phyloP scores from a whole-genome alignment of 2,888 invertebrate species.

The Trimorus sp. region DNA sequence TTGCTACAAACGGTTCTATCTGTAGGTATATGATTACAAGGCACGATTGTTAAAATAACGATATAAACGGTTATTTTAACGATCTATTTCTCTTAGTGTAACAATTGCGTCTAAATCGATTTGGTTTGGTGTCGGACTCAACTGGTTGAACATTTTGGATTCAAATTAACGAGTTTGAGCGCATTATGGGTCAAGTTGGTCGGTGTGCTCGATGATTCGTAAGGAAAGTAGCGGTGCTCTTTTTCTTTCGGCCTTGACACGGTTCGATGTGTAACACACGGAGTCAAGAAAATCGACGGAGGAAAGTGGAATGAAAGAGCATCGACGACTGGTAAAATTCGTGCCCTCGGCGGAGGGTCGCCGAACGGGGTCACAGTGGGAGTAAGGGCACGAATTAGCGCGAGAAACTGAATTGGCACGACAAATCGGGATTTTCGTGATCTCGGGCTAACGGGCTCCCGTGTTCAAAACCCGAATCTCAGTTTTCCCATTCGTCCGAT shows the following conservation, averaged over 20 bases:
- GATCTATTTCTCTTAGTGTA: no score
- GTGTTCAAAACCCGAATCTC: no score
- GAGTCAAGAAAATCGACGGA: conserved; percentile 54
- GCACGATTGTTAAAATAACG: no score
- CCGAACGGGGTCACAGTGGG: conserved; percentile 51
- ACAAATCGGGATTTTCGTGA: no score
- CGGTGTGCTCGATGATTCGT: conserved; percentile 45
- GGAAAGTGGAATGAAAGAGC: conserved; percentile 62
- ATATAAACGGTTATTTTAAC: no score
- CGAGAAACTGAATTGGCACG: conserved; percentile 11
- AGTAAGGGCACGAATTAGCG: conserved; percentile 21
- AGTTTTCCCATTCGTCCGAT: no score
- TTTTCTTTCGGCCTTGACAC: conserved; percentile 65
- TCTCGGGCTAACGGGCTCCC: no score
- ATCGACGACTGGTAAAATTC: conserved; percentile 45
- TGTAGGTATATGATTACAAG: no score
- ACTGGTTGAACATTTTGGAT: no score
- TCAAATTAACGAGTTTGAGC: conserved; percentile 21
- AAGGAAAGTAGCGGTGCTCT: conserved; percentile 63
- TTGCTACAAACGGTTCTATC: no score
- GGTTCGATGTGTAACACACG: conserved; percentile 59
- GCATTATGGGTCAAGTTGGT: conserved; percentile 47
- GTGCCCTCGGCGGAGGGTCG: conserved; percentile 28
- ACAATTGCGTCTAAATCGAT: no score
- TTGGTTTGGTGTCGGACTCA: no score